A percentile compares a stretch with the other conserved stretches of the same genome.
These are phyloP conservation scores for Dolichopus griseipennis DNA, from an alignment of 2,888 invertebrate species.

Conservation along the genomic window DNA sequence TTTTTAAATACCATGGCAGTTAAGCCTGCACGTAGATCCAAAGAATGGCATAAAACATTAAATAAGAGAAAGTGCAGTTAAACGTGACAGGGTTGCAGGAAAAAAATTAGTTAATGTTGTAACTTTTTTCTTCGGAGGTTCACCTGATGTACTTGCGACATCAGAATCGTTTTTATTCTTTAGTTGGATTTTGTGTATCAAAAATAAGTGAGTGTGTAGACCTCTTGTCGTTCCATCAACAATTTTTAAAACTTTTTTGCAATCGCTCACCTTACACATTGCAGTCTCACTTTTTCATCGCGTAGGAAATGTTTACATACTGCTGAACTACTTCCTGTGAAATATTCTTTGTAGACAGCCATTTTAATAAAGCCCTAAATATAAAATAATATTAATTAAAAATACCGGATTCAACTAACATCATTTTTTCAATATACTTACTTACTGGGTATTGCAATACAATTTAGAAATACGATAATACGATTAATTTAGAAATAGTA, in stretches of 20 bases:
- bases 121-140: slow-evolving; percentile 9
- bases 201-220: slow-evolving; percentile 9
- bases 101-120: slow-evolving; percentile 10
- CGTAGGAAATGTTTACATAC: slow-evolving; percentile 9
- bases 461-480: too few species aligned
- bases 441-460: not conserved
- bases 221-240: not conserved
- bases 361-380: slow-evolving; percentile 2
- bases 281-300: slow-evolving; percentile 4
- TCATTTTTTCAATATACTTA: slow-evolving; percentile 8
- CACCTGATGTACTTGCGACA: slow-evolving; percentile 7
- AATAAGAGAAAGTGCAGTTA: slow-evolving; percentile 11
- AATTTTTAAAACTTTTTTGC: slow-evolving; percentile 7
- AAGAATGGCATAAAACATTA: slow-evolving; percentile 12
- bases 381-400: slow-evolving; percentile 10
- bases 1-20: slow-evolving; percentile 2
- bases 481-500: too few species aligned
- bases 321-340: slow-evolving; percentile 9
- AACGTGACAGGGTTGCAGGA: slow-evolving; percentile 2
- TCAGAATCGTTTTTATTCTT: not conserved
- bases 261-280: slow-evolving; percentile 10
- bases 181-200: not conserved
- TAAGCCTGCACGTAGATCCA: slow-evolving; percentile 11
- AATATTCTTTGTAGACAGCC: slow-evolving; percentile 2
- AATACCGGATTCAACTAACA: slow-evolving; percentile 4